Base-by-base conservation (phyloP, 2,797 vertebrate species). In the Scomberomorus guttatus region DNA sequence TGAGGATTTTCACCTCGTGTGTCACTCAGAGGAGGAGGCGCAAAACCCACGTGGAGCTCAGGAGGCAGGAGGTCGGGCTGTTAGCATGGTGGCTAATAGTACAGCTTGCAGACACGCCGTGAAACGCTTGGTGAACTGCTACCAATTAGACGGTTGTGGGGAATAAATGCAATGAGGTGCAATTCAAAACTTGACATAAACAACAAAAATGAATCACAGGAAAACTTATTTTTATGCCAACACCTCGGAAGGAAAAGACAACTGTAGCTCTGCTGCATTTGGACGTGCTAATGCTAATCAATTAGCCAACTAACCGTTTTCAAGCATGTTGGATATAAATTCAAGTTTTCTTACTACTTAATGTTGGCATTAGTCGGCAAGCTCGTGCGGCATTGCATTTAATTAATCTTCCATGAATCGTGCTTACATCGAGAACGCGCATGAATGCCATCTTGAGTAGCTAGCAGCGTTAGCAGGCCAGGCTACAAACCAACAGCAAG, bases 11-110 rank as follows among this genome's bases (percentile, higher is more conserved):
- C 24, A 69, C 93, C 91, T 87, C 91, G 92, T 93, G 93, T 82
- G 90, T 82, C 83, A 76, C 20, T 54, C 55, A 13, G 3, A 42
- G 17, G 79, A 79, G 88, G 83, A 80, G 79, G 82, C 81, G 82
- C 85, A 87, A 81, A 84, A 85, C 94, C 95, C 95, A 96, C 95
- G 95, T 96, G 95, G 94, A 90, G 75, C 74, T 27, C 64, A 54
- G 46, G 80, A 77, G 79, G 77, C 64, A 55, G 46, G 81, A 77
- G 79, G 77, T 75, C 68, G 70, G 54, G 54, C 48, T 74, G 72
- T 54, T 92, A 91, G 82, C 92, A 82, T 46, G 27, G 13, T 20
- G 29, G 88, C 82, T 87, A 90, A 70, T 29, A n/a, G 7, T 1
- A 1, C 37, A 1, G 3, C 42, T 12, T 5, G 27, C 8, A 24